Evolutionary conservation across 2,113 vertebrate genomes (phyloP), one percentile per base, ranked within the genome.

Genomic region (Cyanistes caeruleus): DNA sequence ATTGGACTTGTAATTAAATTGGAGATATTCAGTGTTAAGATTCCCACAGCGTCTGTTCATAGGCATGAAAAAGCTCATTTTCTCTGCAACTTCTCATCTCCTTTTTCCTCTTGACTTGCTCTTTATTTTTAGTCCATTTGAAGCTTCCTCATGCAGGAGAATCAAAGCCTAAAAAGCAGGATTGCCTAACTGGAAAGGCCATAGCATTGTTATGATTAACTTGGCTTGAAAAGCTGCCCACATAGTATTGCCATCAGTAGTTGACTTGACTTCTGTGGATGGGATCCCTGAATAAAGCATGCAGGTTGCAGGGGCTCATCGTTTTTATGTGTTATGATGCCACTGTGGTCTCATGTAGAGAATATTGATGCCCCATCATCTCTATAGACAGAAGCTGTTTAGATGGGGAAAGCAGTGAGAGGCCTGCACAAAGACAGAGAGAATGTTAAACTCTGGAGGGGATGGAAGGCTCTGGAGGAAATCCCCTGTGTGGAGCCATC

Each of bases 281-380:
- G 27, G 4, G 13, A 87, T 68, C 33, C 13, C 52, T 44, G 27
- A 91, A 19, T 12, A 81, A 87, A 65, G 11, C 14, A 22, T 5
- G 5, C 12, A 62, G n/a, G 6, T 49, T 84, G 21, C 19, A 81
- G 35, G 6, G 13, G 41, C 21, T 84, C 31, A 46, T 67, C 43
- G n/a, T 55, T 78, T 12, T 30, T 53, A 41, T 68, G 1, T 77
- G 30, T 49, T 37, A n/a, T 1, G 22, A 30, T 53, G 23, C 20
- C 11, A 21, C 23, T 28, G 37, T 63, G 18, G 9, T 83, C 15
- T 86, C 37, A 23, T 46, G 5, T 33, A 18, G 35, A 48, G 46
- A 65, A 27, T 30, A 59, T 14, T 44, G 70, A 15, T 72, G 15
- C 3, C 4, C 6, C 13, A 27, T 59, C 0, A 0, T 46, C 53